phyloP scores from a whole-genome alignment of 2,113 vertebrate species.

The Crotalus tigris region DNA sequence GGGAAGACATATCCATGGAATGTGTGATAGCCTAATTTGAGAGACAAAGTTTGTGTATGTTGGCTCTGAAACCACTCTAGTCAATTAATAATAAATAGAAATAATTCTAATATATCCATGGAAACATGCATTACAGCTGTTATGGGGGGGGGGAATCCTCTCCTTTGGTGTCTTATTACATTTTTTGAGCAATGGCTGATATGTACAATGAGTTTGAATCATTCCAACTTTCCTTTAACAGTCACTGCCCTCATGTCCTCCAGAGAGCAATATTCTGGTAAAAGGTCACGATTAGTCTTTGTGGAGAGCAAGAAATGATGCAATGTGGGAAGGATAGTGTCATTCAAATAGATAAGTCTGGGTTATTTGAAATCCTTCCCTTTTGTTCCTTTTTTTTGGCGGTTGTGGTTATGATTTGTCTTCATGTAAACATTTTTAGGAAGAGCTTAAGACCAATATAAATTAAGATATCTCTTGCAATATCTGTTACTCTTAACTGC shows the following conservation, averaged over 20 bases:
- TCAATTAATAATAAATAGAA: neutral
- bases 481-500: neutral
- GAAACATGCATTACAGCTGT: neutral
- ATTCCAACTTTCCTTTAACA: neutral
- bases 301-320: neutral
- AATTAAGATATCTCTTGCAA: slow-evolving; percentile 1
- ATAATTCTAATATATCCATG: neutral
- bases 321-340: neutral
- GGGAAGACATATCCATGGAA: neutral
- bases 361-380: neutral
- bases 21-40: neutral
- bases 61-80: neutral
- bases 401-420: neutral
- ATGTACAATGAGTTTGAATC: neutral
- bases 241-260: neutral
- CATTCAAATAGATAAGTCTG: neutral
- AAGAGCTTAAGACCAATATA: slow-evolving; percentile 23
- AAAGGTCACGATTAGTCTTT: neutral
- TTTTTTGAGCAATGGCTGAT: neutral
- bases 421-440: neutral
- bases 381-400: neutral
- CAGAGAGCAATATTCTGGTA: neutral
- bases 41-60: neutral
- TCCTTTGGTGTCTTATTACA: neutral
- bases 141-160: neutral